Base-by-base conservation (phyloP, 2,888 invertebrate genomes). In the Fragum sueziense region DNA sequence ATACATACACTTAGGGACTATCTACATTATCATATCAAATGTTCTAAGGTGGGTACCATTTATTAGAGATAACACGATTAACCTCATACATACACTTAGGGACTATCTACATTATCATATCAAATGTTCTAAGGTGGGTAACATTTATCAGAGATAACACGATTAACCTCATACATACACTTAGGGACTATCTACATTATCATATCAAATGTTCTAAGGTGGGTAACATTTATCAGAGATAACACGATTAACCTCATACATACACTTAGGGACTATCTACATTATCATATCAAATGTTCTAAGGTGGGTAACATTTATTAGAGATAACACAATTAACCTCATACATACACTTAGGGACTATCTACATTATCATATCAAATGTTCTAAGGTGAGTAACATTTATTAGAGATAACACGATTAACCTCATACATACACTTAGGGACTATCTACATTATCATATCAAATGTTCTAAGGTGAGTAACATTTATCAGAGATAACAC, bases 31-130 rank as follows among this genome's bases (percentile, higher is more conserved):
- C 99, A 99, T 95, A 99, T 99, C 94, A 99, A 99, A 94, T 99
- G 99, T 95, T 98, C 98, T 93, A 99, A 99, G 93, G 94, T 94
- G 68, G 59, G 75, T 62, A 37, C 3, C 47, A 20, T 47, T 9
- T n/a, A n/a, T n/a, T n/a, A n/a, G n/a, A n/a, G n/a, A n/a, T n/a
- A n/a, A n/a, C n/a, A n/a, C n/a, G n/a, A n/a, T n/a, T n/a, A n/a
- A n/a, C n/a, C n/a, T n/a, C n/a, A n/a, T n/a, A n/a, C 99, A 99
- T 94, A 98, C 99, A 96, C 98, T 99, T 95, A 96, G 99, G 94
- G 98, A 99, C 95, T 99, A 99, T 94, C 96, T 99, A 93, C 99
- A 99, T 95, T 99, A 99, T 94, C 99, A 99, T 95, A 99, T 99
- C 94, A 99, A 99, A 94, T 99, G 99, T 95, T 98, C 98, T 93